phyloP scores from a whole-genome alignment of 2,113 vertebrate species.

The Opisthocomus hoazin region DNA sequence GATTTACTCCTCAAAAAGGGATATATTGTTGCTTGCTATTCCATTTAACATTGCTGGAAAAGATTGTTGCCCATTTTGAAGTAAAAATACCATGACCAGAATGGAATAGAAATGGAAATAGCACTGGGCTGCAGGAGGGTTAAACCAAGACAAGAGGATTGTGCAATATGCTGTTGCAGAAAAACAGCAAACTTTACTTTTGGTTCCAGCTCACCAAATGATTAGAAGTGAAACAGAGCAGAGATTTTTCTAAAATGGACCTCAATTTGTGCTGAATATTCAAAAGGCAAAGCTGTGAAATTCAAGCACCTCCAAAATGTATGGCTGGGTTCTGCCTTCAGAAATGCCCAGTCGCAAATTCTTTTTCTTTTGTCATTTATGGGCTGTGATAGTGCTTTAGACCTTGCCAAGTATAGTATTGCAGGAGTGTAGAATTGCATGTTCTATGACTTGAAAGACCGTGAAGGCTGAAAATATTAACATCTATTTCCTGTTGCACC shows the following conservation, averaged over 20 bases:
- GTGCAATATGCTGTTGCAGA: background rate
- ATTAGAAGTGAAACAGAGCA: conserved; percentile 15
- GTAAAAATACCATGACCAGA: background rate
- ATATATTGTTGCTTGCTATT: background rate
- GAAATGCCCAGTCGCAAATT: background rate
- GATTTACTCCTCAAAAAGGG: background rate
- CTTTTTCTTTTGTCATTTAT: conserved; percentile 41
- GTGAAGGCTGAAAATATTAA: background rate
- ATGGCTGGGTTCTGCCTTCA: background rate
- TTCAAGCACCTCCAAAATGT: conserved; percentile 7
- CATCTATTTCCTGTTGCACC: conserved; percentile 29
- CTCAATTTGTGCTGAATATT: conserved; percentile 26
- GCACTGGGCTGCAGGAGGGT: background rate
- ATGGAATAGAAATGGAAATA: background rate
- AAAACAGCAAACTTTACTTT: background rate
- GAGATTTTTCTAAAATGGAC: conserved; percentile 10
- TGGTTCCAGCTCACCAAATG: background rate
- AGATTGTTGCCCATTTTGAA: background rate
- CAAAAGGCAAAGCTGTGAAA: conserved; percentile 14
- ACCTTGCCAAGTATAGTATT: conserved; percentile 36
- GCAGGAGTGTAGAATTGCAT: background rate
- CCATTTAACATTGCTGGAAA: background rate
- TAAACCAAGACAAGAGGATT: background rate
- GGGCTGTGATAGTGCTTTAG: background rate
- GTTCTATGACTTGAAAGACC: background rate